These are phyloP conservation scores for Cotesia typhae DNA, from an alignment of 1,140 invertebrate species.

Conservation along the genomic window DNA sequence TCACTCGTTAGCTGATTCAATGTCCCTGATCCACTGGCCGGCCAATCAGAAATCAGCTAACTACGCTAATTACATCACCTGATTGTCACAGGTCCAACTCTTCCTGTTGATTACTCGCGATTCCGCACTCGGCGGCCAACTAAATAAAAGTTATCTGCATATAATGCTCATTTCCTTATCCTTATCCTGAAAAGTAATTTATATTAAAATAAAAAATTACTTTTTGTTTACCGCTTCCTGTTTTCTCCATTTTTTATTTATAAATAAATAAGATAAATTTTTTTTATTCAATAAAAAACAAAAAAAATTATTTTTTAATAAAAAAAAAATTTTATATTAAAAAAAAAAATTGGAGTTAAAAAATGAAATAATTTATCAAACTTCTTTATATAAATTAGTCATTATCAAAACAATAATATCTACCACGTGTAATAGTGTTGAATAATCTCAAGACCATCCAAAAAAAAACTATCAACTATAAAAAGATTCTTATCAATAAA, in stretches of 20 bases:
- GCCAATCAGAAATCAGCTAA: background rate
- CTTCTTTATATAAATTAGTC: too few relatives aligned
- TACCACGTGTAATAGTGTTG: too few relatives aligned
- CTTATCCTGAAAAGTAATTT: background rate
- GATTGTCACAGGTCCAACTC: slow-evolving; percentile 24
- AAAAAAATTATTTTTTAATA: too few relatives aligned
- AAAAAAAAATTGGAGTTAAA: too few relatives aligned
- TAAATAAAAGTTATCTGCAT: background rate
- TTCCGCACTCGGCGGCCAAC: slow-evolving; percentile 1
- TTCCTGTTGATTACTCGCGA: slow-evolving; percentile 13
- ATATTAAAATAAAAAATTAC: background rate
- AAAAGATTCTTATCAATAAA: background rate
- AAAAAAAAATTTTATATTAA: too few relatives aligned
- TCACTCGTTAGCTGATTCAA: background rate
- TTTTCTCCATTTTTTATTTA: background rate
- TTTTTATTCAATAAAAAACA: too few relatives aligned
- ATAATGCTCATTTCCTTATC: background rate
- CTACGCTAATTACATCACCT: slow-evolving; percentile 16
- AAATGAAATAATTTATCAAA: too few relatives aligned
- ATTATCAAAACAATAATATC: too few relatives aligned
- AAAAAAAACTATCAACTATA: background rate
- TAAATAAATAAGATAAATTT: too few relatives aligned
- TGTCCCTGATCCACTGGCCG: slow-evolving; percentile 3
- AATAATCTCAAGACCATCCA: background rate
- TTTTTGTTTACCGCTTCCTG: background rate